Evolutionary conservation across 2,113 vertebrate genomes (phyloP).

Genomic region (Ramphastos sulfuratus): DNA sequence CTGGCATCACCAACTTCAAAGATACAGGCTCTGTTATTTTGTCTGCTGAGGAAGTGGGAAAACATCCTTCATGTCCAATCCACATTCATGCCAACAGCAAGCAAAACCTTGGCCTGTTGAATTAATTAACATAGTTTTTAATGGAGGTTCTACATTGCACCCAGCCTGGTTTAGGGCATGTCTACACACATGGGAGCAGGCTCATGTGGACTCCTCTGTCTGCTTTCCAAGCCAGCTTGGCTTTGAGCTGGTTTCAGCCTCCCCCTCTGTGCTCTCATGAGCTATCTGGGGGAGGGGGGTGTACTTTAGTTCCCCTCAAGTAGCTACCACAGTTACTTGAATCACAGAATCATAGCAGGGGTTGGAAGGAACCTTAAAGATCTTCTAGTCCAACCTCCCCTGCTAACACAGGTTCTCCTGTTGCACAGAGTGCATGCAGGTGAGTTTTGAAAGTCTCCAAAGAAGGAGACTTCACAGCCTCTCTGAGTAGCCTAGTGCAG

Average conservation of each 20-base stretch:
- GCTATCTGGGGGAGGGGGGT: background rate
- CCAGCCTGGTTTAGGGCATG: slow-evolving; percentile 48
- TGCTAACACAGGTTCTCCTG: no score
- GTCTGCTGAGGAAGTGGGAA: slow-evolving; percentile 5
- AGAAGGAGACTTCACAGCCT: no score
- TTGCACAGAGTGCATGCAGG: no score
- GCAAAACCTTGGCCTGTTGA: slow-evolving; percentile 15
- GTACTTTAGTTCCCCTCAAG: no score
- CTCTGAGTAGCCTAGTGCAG: no score
- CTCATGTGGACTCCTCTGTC: background rate
- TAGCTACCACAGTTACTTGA: no score
- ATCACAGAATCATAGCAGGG: no score
- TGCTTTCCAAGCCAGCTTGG: slow-evolving; percentile 13
- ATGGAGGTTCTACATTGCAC: slow-evolving; percentile 26
- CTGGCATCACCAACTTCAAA: slow-evolving; percentile 40
- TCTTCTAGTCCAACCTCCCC: no score
- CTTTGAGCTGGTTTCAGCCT: background rate
- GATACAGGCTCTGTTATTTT: background rate
- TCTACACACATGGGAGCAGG: slow-evolving; percentile 51
- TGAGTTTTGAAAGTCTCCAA: no score
- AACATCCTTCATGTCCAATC: slow-evolving; percentile 13
- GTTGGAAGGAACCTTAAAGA: no score
- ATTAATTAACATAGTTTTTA: slow-evolving; percentile 34
- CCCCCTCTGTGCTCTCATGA: rapidly evolving
- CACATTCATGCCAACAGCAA: background rate